Evolutionary conservation across 1,140 invertebrate species (phyloP).

Genomic region (Bombus waltoni): DNA sequence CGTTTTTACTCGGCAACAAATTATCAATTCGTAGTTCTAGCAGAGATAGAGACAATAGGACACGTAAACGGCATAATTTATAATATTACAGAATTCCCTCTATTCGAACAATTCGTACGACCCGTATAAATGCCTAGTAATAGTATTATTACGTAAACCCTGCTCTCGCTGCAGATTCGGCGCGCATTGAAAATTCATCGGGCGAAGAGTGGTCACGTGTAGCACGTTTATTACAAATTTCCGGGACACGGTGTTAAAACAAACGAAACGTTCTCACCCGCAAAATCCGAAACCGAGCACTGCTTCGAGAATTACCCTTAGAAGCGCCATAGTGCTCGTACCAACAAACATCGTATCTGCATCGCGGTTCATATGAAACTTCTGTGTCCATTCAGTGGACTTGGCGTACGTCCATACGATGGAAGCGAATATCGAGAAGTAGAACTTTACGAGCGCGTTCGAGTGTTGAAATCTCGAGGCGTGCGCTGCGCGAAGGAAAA

Average conservation of each 20-base stretch:
- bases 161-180: too few relatives aligned
- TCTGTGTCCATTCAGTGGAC: neutral
- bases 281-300: constrained; percentile 10
- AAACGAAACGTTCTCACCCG: constrained; percentile 10
- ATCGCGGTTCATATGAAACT: neutral
- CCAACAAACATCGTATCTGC: neutral
- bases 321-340: too few relatives aligned
- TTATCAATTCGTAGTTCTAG: constrained; percentile 5
- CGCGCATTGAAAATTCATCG: neutral
- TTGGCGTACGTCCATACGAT: neutral
- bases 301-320: constrained; percentile 5
- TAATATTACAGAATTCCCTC: neutral
- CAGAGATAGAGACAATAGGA: too few relatives aligned
- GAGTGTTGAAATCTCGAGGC: constrained; percentile 1
- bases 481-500: neutral
- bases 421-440: neutral
- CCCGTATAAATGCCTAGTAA: neutral
- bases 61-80: neutral
- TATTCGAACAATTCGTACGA: neutral
- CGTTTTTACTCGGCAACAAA: neutral
- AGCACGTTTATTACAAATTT: constrained; percentile 13
- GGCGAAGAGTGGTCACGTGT: neutral
- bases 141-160: neutral
- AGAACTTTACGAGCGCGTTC: constrained; percentile 6
- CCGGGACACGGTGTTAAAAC: constrained; percentile 17